Base-by-base conservation (phyloP, 2,797 vertebrate species). In the Adrianichthys oophorus region DNA sequence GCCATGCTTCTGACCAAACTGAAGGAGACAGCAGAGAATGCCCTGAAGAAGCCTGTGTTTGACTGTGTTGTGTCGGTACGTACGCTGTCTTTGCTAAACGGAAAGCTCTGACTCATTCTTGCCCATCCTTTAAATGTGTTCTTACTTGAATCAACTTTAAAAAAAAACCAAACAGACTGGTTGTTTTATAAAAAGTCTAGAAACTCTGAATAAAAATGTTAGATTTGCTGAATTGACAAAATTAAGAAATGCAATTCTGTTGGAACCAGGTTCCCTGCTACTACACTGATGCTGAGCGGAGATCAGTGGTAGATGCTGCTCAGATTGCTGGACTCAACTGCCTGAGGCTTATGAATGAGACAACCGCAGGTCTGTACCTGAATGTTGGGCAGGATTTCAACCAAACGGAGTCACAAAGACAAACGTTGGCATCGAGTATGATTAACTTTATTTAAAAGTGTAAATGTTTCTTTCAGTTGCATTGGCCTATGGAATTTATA, bases 261-360 rank as follows among this genome's bases (percentile, higher is more conserved):
- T 79, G 41, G 45, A 8, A 68, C 47, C 80, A 99, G 98, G 95
- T 99, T 80, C 98, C 98, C 46, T 93, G 91, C 88, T 99, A 96
- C 88, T 99, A 92, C 84, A 96, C 96, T 32, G 98, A 99, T 81
- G 92, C 94, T 53, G 97, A 99, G 85, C 94, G 98, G 80, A 93
- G 97, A 63, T 99, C 96, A 56, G 93, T 99, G 52, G 91, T 99
- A 64, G 96, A 98, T 84, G 96, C 97, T 59, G 95, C 96, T 49
- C 96, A 98, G 89, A 98, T 99, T 46, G 95, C 97, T 58, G 97
- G 98, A 57, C 95, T 99, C 56, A 99, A 98, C 89, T 98, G 97
- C 74, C 87, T 99, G 73, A 89, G 90, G 59, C 92, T 99, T 44
- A 99, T 99, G 92, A 99, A 98, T 68, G 97, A 99, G 78, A 96